phyloP scores from a whole-genome alignment of 2,888 invertebrate species.

The Chironomus riparius region DNA sequence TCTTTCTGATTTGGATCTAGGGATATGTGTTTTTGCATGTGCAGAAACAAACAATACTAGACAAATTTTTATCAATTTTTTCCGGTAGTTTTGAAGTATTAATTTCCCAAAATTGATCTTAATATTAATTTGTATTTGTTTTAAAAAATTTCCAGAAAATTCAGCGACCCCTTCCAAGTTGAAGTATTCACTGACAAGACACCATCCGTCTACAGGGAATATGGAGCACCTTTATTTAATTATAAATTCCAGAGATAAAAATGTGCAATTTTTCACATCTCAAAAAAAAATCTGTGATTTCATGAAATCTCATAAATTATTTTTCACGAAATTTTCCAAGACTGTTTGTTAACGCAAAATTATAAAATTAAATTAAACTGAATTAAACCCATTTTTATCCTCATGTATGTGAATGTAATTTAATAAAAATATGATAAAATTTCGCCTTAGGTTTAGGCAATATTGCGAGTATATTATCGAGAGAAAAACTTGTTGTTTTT shows the following conservation, averaged over 20 bases:
- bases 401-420: not conserved
- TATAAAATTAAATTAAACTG: too few relatives aligned
- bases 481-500: too few relatives aligned
- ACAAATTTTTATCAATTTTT: too few relatives aligned
- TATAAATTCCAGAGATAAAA: not conserved
- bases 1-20: too few relatives aligned
- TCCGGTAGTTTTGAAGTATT: too few relatives aligned
- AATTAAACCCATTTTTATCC: not conserved
- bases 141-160: not conserved
- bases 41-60: too few relatives aligned
- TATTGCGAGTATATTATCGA: not conserved
- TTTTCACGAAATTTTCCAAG: not conserved
- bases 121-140: not conserved
- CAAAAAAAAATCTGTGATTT: not conserved
- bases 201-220: not conserved
- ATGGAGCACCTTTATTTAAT: slow-evolving; percentile 17
- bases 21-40: too few relatives aligned
- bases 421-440: not conserved
- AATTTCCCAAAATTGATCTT: too few relatives aligned
- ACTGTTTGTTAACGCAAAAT: not conserved
- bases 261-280: not conserved
- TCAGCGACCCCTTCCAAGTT: not conserved
- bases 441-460: not conserved
- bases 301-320: too few relatives aligned
- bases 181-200: not conserved